A percentile compares a stretch with the other conserved stretches of the same genome.
Evolutionary conservation across 2,888 invertebrate genomes (phyloP).

Genomic region (Hydriomena furcata): DNA sequence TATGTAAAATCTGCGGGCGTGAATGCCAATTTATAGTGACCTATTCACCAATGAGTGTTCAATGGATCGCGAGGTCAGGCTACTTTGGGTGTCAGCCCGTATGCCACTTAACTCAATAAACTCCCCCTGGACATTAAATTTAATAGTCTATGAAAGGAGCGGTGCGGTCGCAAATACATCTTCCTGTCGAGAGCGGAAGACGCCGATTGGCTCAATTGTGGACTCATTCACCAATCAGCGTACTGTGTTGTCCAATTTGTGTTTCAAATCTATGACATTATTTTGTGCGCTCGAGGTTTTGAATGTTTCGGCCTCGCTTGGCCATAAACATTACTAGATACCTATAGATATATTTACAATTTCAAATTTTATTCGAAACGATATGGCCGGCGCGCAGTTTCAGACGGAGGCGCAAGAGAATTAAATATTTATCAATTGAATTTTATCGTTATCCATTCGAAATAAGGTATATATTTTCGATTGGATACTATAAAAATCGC

Average conservation of each 20-base stretch:
- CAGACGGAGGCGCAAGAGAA: too few species aligned
- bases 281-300: constrained; percentile 14
- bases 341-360: too few species aligned
- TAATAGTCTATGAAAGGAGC: constrained; percentile 79
- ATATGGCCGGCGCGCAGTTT: too few species aligned
- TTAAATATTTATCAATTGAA: too few species aligned
- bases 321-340: too few species aligned
- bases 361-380: too few species aligned
- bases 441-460: too few species aligned
- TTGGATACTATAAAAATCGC: too few species aligned
- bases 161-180: constrained; percentile 66
- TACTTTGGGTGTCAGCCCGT: constrained; percentile 62
- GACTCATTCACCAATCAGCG: constrained; percentile 79
- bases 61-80: constrained; percentile 47
- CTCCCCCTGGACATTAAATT: constrained; percentile 79
- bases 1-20: constrained; percentile 70
- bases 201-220: constrained; percentile 80
- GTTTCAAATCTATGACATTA: constrained; percentile 44
- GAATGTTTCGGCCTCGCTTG: too few species aligned
- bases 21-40: constrained; percentile 48
- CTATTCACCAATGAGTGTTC: constrained; percentile 34
- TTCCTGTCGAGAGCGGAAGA: constrained; percentile 79
- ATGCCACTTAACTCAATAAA: constrained; percentile 81
- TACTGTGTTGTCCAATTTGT: constrained; percentile 51
- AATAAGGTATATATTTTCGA: too few species aligned